Base-by-base conservation (phyloP, 2,797 vertebrate species). In the Myripristis jacobus region DNA sequence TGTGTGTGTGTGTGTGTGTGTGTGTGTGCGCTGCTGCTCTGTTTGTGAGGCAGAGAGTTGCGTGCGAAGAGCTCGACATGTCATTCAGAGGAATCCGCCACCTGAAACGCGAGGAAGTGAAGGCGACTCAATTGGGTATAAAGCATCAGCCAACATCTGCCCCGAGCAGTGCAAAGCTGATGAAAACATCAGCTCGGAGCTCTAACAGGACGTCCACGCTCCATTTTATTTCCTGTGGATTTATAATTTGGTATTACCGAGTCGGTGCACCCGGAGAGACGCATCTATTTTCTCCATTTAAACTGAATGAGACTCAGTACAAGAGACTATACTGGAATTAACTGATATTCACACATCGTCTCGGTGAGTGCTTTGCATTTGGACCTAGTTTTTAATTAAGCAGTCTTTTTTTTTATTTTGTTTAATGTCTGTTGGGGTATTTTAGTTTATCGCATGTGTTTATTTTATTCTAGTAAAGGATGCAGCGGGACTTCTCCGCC, bases 1-100 rank as follows among this genome's bases (percentile, higher is more conserved):
- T 34, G 56, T 46, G 57, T 54, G 76, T 29, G 61, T 41, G 77
- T 6, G 59, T 52, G 74, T 13, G 56, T 27, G 51, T 44, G 22
- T 21, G 68, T 54, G 77, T 64, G 82, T 24, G 86, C 41, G 77
- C 54, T 36, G 3, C 47, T 64, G 57, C 70, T 43, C 65, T 85
- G 92, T 92, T 91, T 93, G 91, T 78, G 93, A 91, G 93, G 91
- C 92, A 84, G 82, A 88, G 92, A 92, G 92, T 95, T 94, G 94
- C 94, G 94, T 95, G 94, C 94, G 94, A 95, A 94, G 94, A 90
- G 93, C 92, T 92, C 90, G 93, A 91, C 92, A 91, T 95, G 94
- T 95, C 94, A 94, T 94, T 94, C 91, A 93, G 93, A 90, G 93
- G 93, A 95, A 94, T 94, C 93, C 91, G 92, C 93, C 94, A 94